Conservation (phyloP, 2,797 vertebrate species). For the Artibeus lituratus region DNA sequence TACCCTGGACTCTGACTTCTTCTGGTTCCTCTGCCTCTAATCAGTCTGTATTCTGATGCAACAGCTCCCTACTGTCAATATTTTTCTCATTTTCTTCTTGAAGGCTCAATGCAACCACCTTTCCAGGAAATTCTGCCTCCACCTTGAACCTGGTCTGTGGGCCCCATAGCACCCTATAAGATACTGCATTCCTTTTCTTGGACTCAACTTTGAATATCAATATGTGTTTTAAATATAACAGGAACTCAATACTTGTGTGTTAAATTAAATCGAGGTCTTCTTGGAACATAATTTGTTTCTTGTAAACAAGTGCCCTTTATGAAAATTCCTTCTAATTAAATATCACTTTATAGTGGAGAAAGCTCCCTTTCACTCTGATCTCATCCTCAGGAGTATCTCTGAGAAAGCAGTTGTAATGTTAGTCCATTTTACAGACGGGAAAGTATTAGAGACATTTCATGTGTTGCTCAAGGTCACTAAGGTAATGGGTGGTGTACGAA, state of each 20-base stretch:
- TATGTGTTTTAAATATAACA: not conserved
- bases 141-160: not conserved
- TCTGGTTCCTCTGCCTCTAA: not conserved
- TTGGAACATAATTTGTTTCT: not conserved
- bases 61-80: rapidly evolving
- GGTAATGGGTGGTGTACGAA: not conserved
- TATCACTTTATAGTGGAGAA: not conserved
- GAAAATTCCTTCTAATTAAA: not conserved
- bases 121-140: not conserved
- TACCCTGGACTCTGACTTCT: not conserved
- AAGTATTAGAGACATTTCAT: not conserved
- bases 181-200: not conserved
- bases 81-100: not conserved
- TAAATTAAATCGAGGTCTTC: not conserved
- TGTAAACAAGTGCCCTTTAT: not conserved
- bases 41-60: not conserved
- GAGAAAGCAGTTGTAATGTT: not conserved
- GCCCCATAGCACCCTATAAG: rapidly evolving
- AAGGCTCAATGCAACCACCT: not conserved
- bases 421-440: not conserved
- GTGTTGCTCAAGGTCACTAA: not conserved
- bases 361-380: not conserved
- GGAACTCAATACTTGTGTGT: not conserved
- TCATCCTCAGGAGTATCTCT: not conserved
- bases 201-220: not conserved